phyloP scores from a whole-genome alignment of 2,797 vertebrate genomes.

The Macroramphosus scolopax region DNA sequence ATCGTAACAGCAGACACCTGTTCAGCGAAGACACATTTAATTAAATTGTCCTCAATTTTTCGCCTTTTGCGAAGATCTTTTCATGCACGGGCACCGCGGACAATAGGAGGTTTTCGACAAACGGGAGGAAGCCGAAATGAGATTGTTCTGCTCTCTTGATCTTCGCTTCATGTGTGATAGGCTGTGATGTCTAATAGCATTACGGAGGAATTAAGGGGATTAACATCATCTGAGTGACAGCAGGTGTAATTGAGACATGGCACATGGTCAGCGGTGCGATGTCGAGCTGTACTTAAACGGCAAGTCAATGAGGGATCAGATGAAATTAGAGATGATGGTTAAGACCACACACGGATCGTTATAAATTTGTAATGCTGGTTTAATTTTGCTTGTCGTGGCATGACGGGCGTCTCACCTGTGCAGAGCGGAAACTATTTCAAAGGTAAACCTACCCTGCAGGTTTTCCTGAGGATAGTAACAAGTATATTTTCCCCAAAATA shows the following conservation, averaged over 20 bases:
- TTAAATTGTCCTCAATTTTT: constrained; percentile 49
- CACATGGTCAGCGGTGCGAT: constrained; percentile 23
- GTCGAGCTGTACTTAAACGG: constrained; percentile 40
- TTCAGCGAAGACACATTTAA: constrained; percentile 52
- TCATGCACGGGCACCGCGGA: too few relatives aligned
- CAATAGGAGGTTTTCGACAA: too few relatives aligned
- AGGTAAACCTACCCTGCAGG: too few relatives aligned
- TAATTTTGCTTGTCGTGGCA: too few relatives aligned
- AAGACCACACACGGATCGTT: constrained; percentile 35
- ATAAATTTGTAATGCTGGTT: too few relatives aligned
- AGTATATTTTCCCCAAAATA: too few relatives aligned
- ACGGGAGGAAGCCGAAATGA: constrained; percentile 34
- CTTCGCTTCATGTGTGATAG: constrained; percentile 20
- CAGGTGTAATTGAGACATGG: constrained; percentile 52
- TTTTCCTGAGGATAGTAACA: too few relatives aligned
- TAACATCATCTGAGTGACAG: constrained; percentile 34
- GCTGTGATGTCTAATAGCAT: constrained; percentile 26
- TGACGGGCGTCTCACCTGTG: too few relatives aligned
- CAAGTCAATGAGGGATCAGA: constrained; percentile 29
- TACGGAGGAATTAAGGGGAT: constrained; percentile 35
- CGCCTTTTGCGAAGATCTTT: constrained; percentile 23
- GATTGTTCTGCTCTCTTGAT: constrained; percentile 48
- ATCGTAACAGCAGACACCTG: constrained; percentile 29
- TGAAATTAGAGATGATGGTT: constrained; percentile 35
- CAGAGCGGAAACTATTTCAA: too few relatives aligned